Evolutionary conservation across 2,888 invertebrate genomes (phyloP).

Genomic region (Apamea epomidion): DNA sequence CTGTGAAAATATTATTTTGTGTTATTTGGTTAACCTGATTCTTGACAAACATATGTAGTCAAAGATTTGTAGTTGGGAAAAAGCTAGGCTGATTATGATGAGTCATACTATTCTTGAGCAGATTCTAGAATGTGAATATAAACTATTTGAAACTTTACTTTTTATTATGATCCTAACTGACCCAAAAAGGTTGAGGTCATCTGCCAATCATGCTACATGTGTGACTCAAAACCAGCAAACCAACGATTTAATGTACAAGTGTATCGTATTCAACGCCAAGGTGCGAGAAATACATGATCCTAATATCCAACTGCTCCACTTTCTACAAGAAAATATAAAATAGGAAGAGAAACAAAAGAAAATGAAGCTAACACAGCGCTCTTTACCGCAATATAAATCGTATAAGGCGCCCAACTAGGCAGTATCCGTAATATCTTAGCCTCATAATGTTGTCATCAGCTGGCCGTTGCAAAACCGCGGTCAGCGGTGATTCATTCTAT

Average conservation of each 20-base stretch:
- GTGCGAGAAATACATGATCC: background rate
- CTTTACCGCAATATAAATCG: slow-evolving; percentile 45
- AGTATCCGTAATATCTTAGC: slow-evolving; percentile 50
- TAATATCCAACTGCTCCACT: slow-evolving; percentile 32
- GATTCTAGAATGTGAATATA: background rate
- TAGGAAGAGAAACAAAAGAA: slow-evolving; percentile 39
- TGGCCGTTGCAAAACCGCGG: slow-evolving; percentile 60
- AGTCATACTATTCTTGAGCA: background rate
- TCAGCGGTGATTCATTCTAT: slow-evolving; percentile 64
- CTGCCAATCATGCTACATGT: background rate
- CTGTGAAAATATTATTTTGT: background rate
- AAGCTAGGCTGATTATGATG: too few relatives aligned
- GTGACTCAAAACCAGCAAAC: background rate
- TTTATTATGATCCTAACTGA: background rate
- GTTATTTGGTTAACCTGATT: background rate
- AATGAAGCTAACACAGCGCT: slow-evolving; percentile 28
- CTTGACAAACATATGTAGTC: background rate
- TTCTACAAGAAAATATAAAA: slow-evolving; percentile 36
- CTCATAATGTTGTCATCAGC: slow-evolving; percentile 64
- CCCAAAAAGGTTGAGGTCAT: background rate
- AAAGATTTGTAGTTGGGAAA: background rate
- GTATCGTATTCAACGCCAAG: background rate
- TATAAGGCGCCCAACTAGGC: slow-evolving; percentile 41
- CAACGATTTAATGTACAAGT: background rate
- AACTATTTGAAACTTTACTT: too few relatives aligned